Evolutionary conservation across 2,113 vertebrate genomes (phyloP), one percentile per base, ranked within the genome.

Genomic region (Cyanoliseus patagonus): DNA sequence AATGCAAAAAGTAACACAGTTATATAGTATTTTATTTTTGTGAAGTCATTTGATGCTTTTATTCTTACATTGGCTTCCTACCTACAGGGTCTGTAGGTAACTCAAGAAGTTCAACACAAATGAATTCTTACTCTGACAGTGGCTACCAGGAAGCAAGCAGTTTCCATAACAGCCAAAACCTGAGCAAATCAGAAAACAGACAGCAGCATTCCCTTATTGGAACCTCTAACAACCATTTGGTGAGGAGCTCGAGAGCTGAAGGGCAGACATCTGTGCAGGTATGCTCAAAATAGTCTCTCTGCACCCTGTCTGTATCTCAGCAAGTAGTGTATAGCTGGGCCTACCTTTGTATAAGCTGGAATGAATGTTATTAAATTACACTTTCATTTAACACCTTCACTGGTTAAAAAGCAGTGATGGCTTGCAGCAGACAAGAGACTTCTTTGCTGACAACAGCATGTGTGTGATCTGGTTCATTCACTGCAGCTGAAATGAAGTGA

Each of bases 41-140:
- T 88, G 27, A 73, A 74, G 61, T 46, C 75, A 17, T 64, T 57
- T 0, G 0, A 24, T 87, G 57, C 57, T 84, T 94, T 76, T 62
- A 31, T 95, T 89, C 89, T 95, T 87, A 55, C 59, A 17, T 66
- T 93, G 81, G 9, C 79, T 97, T 97, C 31, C 4, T 97, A 69
- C 97, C 78, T 97, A 17, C 97, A 99, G 99, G 98, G 96, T 99
- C 99, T 24, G 88, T 98, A 63, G 99, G 99, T 96, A 99, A 99
- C 97, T 99, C 99, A 2, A 99, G 98, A 96, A 99, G 98, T 98
- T 99, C 99, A 83, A 99, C 99, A 51, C 99, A 99, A 96, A 99
- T 99, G 99, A 99, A 99, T 98, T 99, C 99, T 17, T 99, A 99
- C 80, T 99, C 99, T 24, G 99, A 99, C 97, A 99, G 99, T 55